Evolutionary conservation across 2,888 invertebrate species (phyloP), one percentile per base, ranked within the genome.

Genomic region (Pachycephus smyrnensis): DNA sequence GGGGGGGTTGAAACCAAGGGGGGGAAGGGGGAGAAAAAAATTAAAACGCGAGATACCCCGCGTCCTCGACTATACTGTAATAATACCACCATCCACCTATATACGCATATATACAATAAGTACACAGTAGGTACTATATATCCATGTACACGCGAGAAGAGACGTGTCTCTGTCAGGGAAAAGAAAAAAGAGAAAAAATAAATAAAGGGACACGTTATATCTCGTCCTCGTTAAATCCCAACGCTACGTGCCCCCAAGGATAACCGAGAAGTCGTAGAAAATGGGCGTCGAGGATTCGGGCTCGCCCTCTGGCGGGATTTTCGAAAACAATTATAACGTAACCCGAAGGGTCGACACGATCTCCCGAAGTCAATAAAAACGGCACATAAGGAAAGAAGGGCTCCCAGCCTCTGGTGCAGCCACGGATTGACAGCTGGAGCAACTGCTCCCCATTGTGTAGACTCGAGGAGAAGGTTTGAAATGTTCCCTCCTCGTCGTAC

Each of bases 381-480:
- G 40, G 40, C 40, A 23, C 1, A 9, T 23, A 55, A 23, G 40
- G 40, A 15, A 40, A 23, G 40, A 55, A 55, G 40, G 23, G 40
- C 12, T 15, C 9, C 23, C 40, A 0, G 40, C 23, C 40, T 55
- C 40, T 23, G 40, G 40, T 55, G 40, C 40, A 55, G 40, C 71
- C 69, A 31, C 32, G 31, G 71, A 71, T 71, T 71, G 71, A 71
- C 71, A 71, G 71, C 71, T 71, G 71, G 32, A 30, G 71, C 71
- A 71, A 71, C 71, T 30, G 31, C 71, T 71, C 71, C 11, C 12
- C 71, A 71, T 71, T 71, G 71, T 71, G 40, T 23, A 0, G 9
- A 55, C 40, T 55, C 23, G 23, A 55, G 40, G 15, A 15, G 40
- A 23, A 55, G 40, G 4, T 55, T 23, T 55, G 40, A 55, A 55